Evolutionary conservation across 2,888 invertebrate species (phyloP).

Genomic region (Dryobotodes eremita): DNA sequence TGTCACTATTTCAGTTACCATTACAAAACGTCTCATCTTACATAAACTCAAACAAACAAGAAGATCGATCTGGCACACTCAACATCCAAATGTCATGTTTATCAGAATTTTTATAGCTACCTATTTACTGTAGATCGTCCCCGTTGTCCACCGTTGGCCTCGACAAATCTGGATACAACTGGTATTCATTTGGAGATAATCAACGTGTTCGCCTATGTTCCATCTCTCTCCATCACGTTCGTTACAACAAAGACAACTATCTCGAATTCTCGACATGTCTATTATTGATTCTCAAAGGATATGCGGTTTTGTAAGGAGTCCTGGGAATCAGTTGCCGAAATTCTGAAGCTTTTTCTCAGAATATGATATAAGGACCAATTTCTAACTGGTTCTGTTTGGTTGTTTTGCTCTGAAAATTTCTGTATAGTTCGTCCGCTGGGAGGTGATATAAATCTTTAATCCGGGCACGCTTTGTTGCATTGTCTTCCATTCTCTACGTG

Average conservation of each 20-base stretch:
- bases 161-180: slow-evolving; percentile 82
- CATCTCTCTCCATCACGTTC: slow-evolving; percentile 56
- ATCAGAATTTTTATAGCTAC: slow-evolving; percentile 52
- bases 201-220: slow-evolving; percentile 64
- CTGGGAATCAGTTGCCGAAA: slow-evolving; percentile 40
- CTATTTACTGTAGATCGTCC: slow-evolving; percentile 39
- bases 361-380: slow-evolving; percentile 15
- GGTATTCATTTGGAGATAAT: slow-evolving; percentile 86
- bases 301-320: slow-evolving; percentile 48
- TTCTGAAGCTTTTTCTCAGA: background rate
- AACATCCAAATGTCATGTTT: slow-evolving; percentile 54
- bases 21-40: slow-evolving; percentile 18
- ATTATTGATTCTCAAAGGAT: slow-evolving; percentile 65
- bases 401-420: slow-evolving; percentile 14
- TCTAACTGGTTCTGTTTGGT: slow-evolving; percentile 31
- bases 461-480: slow-evolving; percentile 41
- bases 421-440: slow-evolving; percentile 20
- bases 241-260: slow-evolving; percentile 50
- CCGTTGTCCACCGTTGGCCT: slow-evolving; percentile 70
- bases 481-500: slow-evolving; percentile 49
- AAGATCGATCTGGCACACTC: slow-evolving; percentile 27
- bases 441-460: slow-evolving; percentile 61
- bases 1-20: background rate
- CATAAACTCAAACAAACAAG: slow-evolving; percentile 24
- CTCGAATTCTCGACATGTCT: slow-evolving; percentile 45